Evolutionary conservation across 2,888 invertebrate genomes (phyloP).

Genomic region (Anarsia innoxiella): DNA sequence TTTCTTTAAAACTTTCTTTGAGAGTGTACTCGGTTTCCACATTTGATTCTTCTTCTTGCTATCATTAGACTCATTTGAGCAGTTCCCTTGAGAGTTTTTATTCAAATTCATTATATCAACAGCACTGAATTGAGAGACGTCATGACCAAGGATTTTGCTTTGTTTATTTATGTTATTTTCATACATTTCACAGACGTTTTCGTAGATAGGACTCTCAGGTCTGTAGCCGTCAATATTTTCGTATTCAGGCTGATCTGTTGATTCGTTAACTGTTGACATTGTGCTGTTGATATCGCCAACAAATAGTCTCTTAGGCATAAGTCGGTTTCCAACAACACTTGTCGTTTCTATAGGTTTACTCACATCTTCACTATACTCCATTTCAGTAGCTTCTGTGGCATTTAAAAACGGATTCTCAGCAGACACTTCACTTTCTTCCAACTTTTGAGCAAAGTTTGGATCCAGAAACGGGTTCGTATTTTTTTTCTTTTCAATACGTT

Average conservation of each 20-base stretch:
- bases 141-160: constrained; percentile 64
- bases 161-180: constrained; percentile 54
- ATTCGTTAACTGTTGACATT: constrained; percentile 60
- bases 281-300: constrained; percentile 57
- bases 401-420: constrained; percentile 52
- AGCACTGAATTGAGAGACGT: constrained; percentile 62
- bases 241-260: constrained; percentile 48
- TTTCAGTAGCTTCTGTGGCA: constrained; percentile 37
- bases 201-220: constrained; percentile 57
- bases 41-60: constrained; percentile 58
- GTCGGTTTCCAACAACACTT: constrained; percentile 22
- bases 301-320: constrained; percentile 56
- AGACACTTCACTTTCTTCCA: background rate
- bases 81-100: constrained; percentile 36
- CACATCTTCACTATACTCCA: constrained; percentile 45
- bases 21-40: constrained; percentile 62
- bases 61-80: constrained; percentile 49
- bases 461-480: constrained; percentile 66
- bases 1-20: constrained; percentile 62
- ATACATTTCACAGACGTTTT: constrained; percentile 45
- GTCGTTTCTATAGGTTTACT: constrained; percentile 24
- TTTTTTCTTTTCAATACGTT: constrained; percentile 31
- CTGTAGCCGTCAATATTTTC: constrained; percentile 57
- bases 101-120: constrained; percentile 64
- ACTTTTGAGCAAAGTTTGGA: constrained; percentile 41